Base-by-base conservation (phyloP, 2,113 vertebrate genomes). In the Thymallus thymallus region DNA sequence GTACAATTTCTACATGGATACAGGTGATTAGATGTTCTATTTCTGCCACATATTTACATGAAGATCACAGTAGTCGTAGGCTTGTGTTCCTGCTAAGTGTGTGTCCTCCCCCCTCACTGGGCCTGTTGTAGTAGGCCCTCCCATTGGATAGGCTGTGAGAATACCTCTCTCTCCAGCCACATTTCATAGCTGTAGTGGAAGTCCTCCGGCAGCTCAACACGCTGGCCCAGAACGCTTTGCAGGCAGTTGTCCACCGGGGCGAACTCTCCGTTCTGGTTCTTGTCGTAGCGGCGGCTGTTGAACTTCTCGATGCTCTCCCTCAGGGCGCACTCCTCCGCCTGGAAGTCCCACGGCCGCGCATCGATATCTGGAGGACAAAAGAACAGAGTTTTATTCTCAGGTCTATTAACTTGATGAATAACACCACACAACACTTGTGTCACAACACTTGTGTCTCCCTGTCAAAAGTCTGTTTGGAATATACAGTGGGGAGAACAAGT, bases 341-440 rank as follows among this genome's bases (percentile, higher is more conserved):
- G 98, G 93, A 99, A 99, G 85, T 99, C 97, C 98, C 98, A 99
- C 0, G 97, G 98, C 18, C 97, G 95, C 0, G 98, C 97, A 6
- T 99, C 98, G 0, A 99, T 96, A 69, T 99, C 98, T 99, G 86
- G 0, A 3, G 23, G 0, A 16, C 24, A 48, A 22, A 10, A 22
- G n/a, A 60, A 9, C 20, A 51, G 12, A 16, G 14, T 18, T 51
- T 51, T 18, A 16, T 51, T 51, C 12, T 5, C 12, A 14, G 46
- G 46, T 14, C 46, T 14, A 51, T 51, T 51, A 51, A 51, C 12
- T 51, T 14, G 3, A 5, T 51, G 46, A 51, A 51, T 13, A 10
- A 7, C 35, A 16, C 46, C 12, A 51, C 12, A 16, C 9, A 51
- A 51, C n/a, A n/a, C n/a, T n/a, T n/a, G n/a, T n/a, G n/a, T n/a